phyloP scores from a whole-genome alignment of 2,888 invertebrate species.

The Caenorhabditis plicata region DNA sequence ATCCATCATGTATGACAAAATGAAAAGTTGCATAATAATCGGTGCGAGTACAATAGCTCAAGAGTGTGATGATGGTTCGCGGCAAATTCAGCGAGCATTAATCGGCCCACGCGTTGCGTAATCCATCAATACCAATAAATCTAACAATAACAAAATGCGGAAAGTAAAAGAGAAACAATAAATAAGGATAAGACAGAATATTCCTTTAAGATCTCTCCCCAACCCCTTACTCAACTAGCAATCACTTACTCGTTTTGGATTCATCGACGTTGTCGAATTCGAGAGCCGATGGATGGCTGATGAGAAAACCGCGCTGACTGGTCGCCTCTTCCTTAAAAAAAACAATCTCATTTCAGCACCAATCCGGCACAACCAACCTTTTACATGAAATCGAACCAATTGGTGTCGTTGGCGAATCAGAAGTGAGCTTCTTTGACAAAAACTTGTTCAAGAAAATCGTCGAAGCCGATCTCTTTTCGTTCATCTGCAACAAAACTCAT shows the following conservation, averaged over 20 bases:
- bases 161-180: background rate
- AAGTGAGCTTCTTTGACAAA: conserved; percentile 17
- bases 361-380: no score
- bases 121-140: no score
- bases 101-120: no score
- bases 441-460: conserved; percentile 38
- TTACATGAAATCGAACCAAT: background rate
- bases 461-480: conserved; percentile 35
- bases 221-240: background rate
- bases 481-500: no score
- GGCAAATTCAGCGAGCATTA: no score
- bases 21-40: no score
- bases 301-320: conserved; percentile 42
- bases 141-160: conserved; percentile 1
- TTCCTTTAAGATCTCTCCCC: background rate
- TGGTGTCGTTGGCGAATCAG: background rate
- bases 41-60: no score
- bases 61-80: no score
- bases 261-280: conserved; percentile 25
- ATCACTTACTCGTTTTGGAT: conserved; percentile 31
- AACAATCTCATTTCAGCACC: background rate
- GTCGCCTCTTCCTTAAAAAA: conserved; percentile 40
- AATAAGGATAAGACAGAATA: background rate
- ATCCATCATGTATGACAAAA: no score
- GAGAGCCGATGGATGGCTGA: conserved; percentile 40